A percentile compares a stretch with the other conserved stretches of the same genome.
Evolutionary conservation across 1,140 invertebrate genomes (phyloP).

Genomic region (Drosophila cardini): DNA sequence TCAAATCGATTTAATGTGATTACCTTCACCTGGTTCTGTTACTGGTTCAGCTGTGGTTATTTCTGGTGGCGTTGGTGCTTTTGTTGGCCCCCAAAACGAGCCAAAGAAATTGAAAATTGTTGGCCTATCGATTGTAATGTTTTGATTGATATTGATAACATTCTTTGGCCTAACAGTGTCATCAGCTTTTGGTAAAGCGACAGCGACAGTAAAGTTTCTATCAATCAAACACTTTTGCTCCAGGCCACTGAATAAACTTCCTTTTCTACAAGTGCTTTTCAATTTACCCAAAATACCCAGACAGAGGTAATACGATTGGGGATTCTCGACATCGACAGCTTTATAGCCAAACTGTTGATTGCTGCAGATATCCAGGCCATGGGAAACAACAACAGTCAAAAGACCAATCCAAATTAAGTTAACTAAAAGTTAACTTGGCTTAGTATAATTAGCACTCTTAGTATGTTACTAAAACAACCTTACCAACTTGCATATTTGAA

Average conservation of each 20-base stretch:
- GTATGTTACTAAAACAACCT: neutral
- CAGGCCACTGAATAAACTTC: constrained; percentile 19
- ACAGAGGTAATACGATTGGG: constrained; percentile 31
- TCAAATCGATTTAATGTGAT: neutral
- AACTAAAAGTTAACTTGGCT: constrained; percentile 7
- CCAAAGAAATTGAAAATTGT: constrained; percentile 43
- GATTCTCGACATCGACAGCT: constrained; percentile 10
- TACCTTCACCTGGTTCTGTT: neutral
- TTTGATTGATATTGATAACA: constrained; percentile 40
- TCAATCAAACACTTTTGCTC: constrained; percentile 27
- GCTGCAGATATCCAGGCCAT: constrained; percentile 17
- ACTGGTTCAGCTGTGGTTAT: neutral
- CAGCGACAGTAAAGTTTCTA: neutral
- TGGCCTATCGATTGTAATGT: constrained; percentile 28
- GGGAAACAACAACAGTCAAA: constrained; percentile 5
- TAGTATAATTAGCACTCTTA: too few species aligned
- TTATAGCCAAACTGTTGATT: constrained; percentile 31
- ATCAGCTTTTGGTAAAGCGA: neutral
- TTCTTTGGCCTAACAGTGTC: neutral
- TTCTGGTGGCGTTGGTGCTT: neutral
- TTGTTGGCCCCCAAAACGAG: neutral
- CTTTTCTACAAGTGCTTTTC: constrained; percentile 13
- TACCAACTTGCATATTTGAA: constrained; percentile 29
- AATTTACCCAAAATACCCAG: constrained; percentile 32
- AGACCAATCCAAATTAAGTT: constrained; percentile 23